These are phyloP conservation scores for Cetoscarus ocellatus DNA, from an alignment of 2,797 vertebrate genomes.

Conservation along the genomic window DNA sequence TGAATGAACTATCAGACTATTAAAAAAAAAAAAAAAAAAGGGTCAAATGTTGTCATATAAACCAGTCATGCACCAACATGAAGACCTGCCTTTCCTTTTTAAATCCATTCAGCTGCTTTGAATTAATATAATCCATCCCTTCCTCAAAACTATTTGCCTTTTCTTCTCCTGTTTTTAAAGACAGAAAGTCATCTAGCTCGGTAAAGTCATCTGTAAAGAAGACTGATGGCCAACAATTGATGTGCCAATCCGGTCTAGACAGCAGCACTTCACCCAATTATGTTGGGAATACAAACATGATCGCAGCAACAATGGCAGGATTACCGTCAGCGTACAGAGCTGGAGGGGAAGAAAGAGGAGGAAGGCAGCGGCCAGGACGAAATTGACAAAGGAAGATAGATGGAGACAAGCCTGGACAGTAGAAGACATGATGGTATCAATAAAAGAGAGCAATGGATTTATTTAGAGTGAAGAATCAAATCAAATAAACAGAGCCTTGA, in stretches of 20 bases:
- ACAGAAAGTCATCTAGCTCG: slow-evolving; percentile 69
- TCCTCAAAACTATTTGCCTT: slow-evolving; percentile 45
- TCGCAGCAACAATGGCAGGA: slow-evolving; percentile 84
- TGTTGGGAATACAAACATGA: slow-evolving; percentile 86
- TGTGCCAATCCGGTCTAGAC: slow-evolving; percentile 80
- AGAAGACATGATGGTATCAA: slow-evolving; percentile 65
- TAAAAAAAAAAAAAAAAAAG: no score
- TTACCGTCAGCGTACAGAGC: slow-evolving; percentile 73
- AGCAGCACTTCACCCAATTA: slow-evolving; percentile 83
- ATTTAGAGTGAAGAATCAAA: slow-evolving; percentile 42
- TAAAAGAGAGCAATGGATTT: slow-evolving; percentile 56
- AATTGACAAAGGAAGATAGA: slow-evolving; percentile 70
- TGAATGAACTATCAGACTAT: no score
- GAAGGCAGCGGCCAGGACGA: slow-evolving; percentile 71
- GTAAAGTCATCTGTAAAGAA: slow-evolving; percentile 72
- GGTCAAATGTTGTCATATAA: background rate
- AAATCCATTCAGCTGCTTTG: slow-evolving; percentile 37
- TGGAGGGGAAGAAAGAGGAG: slow-evolving; percentile 46
- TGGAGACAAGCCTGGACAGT: slow-evolving; percentile 37
- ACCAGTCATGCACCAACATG: slow-evolving; percentile 14
- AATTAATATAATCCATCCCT: slow-evolving; percentile 52
- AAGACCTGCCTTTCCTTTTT: slow-evolving; percentile 14
- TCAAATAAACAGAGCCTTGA: slow-evolving; percentile 44
- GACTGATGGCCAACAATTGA: slow-evolving; percentile 81
- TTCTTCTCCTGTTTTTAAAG: slow-evolving; percentile 66